phyloP scores from a whole-genome alignment of 2,113 vertebrate species.

The Verasper variegatus region DNA sequence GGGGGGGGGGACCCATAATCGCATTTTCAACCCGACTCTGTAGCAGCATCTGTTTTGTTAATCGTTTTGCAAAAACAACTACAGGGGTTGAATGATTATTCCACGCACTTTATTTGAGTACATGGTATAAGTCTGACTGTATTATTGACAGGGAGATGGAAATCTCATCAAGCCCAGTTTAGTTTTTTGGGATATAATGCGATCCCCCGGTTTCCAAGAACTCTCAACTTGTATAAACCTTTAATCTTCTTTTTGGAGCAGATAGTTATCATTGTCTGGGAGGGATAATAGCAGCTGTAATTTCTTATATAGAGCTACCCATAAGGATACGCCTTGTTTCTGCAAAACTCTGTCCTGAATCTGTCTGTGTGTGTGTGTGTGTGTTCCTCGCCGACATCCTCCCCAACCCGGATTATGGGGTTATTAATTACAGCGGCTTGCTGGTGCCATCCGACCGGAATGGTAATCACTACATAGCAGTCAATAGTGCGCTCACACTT shows the following conservation, averaged over 20 bases:
- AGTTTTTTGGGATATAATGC: constrained; percentile 70
- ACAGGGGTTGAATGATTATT: constrained; percentile 78
- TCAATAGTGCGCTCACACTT: constrained; percentile 75
- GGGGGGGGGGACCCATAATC: constrained; percentile 74
- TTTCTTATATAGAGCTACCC: constrained; percentile 69
- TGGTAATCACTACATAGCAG: constrained; percentile 84
- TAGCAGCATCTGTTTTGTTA: constrained; percentile 88
- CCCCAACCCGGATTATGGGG: constrained; percentile 81
- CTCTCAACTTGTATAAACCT: constrained; percentile 78
- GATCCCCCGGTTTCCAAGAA: constrained; percentile 77
- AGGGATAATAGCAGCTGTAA: constrained; percentile 79
- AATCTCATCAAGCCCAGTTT: constrained; percentile 73
- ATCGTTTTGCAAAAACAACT: constrained; percentile 86
- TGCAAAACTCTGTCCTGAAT: constrained; percentile 75
- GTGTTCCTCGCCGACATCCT: constrained; percentile 72
- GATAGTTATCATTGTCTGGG: constrained; percentile 83
- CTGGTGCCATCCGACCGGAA: constrained; percentile 83
- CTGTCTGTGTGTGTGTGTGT: constrained; percentile 63
- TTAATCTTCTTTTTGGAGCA: constrained; percentile 83
- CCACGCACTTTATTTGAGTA: constrained; percentile 72
- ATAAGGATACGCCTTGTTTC: constrained; percentile 74
- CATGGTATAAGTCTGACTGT: constrained; percentile 61
- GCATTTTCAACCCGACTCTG: constrained; percentile 84
- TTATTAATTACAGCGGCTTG: constrained; percentile 86
- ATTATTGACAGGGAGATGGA: constrained; percentile 76